Evolutionary conservation across 2,888 invertebrate genomes (phyloP).

Genomic region (Leucophora obtusa): DNA sequence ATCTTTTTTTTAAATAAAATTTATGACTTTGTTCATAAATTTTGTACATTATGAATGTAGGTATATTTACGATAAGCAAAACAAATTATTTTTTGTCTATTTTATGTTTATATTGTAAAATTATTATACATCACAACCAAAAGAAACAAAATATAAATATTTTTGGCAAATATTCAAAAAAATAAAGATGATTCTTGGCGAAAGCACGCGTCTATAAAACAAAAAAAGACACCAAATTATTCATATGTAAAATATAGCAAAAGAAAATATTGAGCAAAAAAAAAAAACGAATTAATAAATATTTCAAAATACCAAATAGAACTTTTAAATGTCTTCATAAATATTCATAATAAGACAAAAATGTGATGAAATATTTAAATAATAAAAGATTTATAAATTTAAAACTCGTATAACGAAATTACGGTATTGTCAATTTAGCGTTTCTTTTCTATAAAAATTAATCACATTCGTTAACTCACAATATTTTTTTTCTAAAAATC

Average conservation of each 20-base stretch:
- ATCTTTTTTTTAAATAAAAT: no score
- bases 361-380: background rate
- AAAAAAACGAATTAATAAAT: background rate
- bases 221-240: background rate
- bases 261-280: no score
- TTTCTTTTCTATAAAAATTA: background rate
- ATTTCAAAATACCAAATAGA: background rate
- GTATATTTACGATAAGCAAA: background rate
- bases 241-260: no score
- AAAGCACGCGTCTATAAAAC: slow-evolving; percentile 33
- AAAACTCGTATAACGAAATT: background rate
- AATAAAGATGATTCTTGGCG: slow-evolving; percentile 23
- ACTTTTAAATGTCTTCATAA: background rate
- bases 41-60: background rate
- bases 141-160: background rate
- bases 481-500: background rate
- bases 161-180: slow-evolving; percentile 42
- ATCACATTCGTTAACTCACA: no score
- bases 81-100: background rate
- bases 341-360: background rate
- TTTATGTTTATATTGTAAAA: background rate
- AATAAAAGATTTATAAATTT: background rate
- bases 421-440: background rate
- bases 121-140: background rate
- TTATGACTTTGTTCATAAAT: background rate